Evolutionary conservation across 64 coral and sea anemone genomes (phyloP).

Genomic region (Stichodactyla helianthus): DNA sequence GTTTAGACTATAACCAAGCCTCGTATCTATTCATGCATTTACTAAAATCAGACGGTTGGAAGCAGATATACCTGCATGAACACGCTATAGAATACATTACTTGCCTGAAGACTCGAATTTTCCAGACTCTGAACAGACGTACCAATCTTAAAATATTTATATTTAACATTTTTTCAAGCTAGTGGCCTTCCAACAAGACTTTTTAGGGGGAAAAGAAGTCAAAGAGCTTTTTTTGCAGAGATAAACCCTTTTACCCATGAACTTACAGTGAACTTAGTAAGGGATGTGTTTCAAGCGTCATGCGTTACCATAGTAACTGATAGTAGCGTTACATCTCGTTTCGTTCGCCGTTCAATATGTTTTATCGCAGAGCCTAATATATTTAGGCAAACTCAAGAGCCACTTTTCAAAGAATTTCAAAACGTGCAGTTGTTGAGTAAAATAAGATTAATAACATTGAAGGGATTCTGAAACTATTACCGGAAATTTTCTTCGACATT

Average conservation of each 20-base stretch:
- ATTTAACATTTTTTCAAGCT: background rate
- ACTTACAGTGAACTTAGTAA: background rate
- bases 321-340: background rate
- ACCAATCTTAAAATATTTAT: background rate
- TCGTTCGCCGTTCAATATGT: background rate
- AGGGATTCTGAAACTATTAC: conserved; percentile 1
- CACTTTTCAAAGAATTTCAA: background rate
- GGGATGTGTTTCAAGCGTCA: background rate
- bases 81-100: background rate
- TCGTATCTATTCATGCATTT: no score
- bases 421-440: background rate
- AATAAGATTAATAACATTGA: conserved; percentile 3
- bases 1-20: no score
- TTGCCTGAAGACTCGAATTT: background rate
- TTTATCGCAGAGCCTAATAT: background rate
- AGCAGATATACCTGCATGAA: background rate
- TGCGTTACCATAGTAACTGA: background rate
- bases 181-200: background rate
- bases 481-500: conserved; percentile 9
- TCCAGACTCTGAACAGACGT: background rate
- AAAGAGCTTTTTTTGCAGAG: background rate
- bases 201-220: background rate
- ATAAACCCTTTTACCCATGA: background rate
- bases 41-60: no score
- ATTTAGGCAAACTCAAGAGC: background rate